A percentile compares a stretch with the other conserved stretches of the same genome.
Evolutionary conservation across 2,113 vertebrate genomes (phyloP).

Genomic region (Amphilophus citrinellus): DNA sequence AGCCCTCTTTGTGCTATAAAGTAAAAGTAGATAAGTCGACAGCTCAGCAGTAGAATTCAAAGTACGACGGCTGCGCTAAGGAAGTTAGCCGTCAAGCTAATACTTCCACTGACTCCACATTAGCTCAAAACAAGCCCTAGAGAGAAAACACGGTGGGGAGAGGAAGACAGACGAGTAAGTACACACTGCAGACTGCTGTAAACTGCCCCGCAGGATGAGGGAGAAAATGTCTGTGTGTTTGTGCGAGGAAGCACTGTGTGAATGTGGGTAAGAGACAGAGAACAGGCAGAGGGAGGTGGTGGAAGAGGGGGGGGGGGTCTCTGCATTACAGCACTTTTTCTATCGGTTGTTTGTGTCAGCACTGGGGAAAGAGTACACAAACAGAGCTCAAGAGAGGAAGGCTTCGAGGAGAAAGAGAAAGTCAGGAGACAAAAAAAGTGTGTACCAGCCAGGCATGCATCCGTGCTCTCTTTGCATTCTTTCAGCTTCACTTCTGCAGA

Average conservation of each 20-base stretch:
- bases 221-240: neutral
- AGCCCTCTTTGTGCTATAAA: neutral
- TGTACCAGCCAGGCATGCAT: slow-evolving; percentile 16
- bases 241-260: neutral
- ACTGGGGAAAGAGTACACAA: slow-evolving; percentile 39
- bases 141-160: slow-evolving; percentile 4
- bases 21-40: slow-evolving; percentile 27
- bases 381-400: slow-evolving; percentile 42
- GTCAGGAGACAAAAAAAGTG: neutral
- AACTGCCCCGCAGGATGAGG: slow-evolving; percentile 7
- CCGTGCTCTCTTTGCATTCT: neutral
- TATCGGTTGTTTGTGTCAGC: slow-evolving; percentile 55
- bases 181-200: slow-evolving; percentile 30
- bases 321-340: slow-evolving; percentile 50
- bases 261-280: slow-evolving; percentile 11
- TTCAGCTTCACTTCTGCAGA: slow-evolving; percentile 26
- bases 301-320: neutral
- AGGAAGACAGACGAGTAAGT: slow-evolving; percentile 52
- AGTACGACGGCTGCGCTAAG: slow-evolving; percentile 42
- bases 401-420: slow-evolving; percentile 24
- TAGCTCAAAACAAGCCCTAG: neutral
- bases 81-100: slow-evolving; percentile 63
- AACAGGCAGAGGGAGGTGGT: slow-evolving; percentile 1
- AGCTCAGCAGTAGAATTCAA: neutral
- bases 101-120: slow-evolving; percentile 1